Evolutionary conservation across 2,888 invertebrate genomes (phyloP).

Genomic region (Schrankia costaestrigalis): DNA sequence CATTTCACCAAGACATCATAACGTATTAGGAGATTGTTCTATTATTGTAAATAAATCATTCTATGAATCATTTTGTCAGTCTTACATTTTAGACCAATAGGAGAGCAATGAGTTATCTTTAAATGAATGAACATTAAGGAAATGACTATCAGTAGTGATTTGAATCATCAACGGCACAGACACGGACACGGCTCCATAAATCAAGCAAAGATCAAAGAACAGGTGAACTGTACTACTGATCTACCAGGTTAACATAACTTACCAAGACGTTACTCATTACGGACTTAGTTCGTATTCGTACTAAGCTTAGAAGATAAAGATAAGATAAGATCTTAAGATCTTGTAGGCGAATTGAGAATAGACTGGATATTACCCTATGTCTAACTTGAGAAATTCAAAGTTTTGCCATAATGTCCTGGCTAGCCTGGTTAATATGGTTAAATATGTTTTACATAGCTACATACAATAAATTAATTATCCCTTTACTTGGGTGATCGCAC

Average conservation of each 20-base stretch:
- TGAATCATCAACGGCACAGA: background rate
- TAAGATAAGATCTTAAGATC: too few relatives aligned
- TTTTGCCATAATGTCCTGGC: too few relatives aligned
- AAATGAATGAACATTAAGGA: background rate
- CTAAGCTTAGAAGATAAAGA: too few relatives aligned
- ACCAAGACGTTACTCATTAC: conserved; percentile 34
- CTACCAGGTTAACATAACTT: conserved; percentile 48
- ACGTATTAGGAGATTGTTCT: conserved; percentile 16
- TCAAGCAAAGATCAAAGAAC: conserved; percentile 35
- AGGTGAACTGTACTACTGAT: conserved; percentile 49
- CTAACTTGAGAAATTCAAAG: too few relatives aligned
- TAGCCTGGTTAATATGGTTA: too few relatives aligned
- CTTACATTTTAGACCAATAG: background rate
- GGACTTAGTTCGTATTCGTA: too few relatives aligned
- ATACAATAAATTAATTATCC: too few relatives aligned
- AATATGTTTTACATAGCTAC: too few relatives aligned
- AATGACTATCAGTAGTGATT: background rate
- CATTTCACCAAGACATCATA: conserved; percentile 41
- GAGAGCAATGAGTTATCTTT: background rate
- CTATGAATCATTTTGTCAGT: background rate
- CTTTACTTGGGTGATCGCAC: too few relatives aligned
- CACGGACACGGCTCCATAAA: background rate
- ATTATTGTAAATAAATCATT: conserved; percentile 4
- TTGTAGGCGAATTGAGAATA: too few relatives aligned
- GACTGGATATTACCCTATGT: too few relatives aligned